Evolutionary conservation across 2,888 invertebrate genomes (phyloP).

Genomic region (Pseudanteris insignis): DNA sequence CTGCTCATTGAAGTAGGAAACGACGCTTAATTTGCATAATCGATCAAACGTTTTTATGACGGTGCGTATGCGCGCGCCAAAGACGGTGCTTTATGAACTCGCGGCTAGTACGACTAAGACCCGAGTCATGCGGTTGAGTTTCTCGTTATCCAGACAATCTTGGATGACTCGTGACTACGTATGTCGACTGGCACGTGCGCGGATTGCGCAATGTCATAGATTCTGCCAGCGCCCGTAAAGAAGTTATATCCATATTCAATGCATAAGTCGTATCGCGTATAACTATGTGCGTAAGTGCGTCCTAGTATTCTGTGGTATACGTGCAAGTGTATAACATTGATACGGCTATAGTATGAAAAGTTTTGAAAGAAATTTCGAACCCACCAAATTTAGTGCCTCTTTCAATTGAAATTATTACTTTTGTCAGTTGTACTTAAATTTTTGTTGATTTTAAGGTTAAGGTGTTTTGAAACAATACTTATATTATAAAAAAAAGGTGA

Average conservation of each 20-base stretch:
- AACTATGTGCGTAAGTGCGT: not conserved
- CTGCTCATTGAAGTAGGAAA: slow-evolving; percentile 42
- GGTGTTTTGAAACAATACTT: no score
- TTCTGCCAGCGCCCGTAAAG: slow-evolving; percentile 9
- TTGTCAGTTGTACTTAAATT: no score
- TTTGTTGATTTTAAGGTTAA: no score
- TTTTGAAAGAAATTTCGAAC: no score
- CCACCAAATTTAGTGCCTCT: no score
- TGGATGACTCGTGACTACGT: slow-evolving; percentile 40
- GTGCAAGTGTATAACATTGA: not conserved
- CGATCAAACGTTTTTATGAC: slow-evolving; percentile 42
- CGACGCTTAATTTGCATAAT: slow-evolving; percentile 46
- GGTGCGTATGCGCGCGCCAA: slow-evolving; percentile 23
- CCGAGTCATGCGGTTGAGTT: slow-evolving; percentile 42
- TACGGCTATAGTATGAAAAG: no score
- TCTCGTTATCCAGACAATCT: slow-evolving; percentile 47
- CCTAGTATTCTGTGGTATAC: not conserved
- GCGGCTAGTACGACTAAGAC: slow-evolving; percentile 44
- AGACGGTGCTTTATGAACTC: slow-evolving; percentile 39
- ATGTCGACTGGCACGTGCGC: slow-evolving; percentile 32
- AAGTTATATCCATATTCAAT: slow-evolving; percentile 35
- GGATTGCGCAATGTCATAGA: slow-evolving; percentile 21
- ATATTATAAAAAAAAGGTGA: no score
- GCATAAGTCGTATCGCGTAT: slow-evolving; percentile 15
- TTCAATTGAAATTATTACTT: no score